Percentiles rank a stretch among this genome's conserved stretches.
Evolutionary conservation across 2,113 vertebrate genomes (phyloP).

Genomic region (Nannospalax galili): DNA sequence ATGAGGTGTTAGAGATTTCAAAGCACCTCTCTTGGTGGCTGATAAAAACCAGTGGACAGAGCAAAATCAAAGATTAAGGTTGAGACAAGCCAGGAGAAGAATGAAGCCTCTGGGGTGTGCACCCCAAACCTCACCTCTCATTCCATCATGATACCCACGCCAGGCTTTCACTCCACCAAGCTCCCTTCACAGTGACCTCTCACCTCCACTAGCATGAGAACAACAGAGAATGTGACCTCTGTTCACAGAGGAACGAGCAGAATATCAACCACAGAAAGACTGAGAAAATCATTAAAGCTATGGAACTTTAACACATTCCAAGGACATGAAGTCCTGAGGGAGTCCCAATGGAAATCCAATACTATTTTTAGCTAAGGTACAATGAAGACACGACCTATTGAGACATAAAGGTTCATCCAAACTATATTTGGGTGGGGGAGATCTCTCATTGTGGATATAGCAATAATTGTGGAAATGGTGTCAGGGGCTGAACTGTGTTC

Average conservation of each 20-base stretch:
- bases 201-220: not conserved
- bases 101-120: not conserved
- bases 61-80: not conserved
- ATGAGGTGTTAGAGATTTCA: not conserved
- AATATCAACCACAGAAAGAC: not conserved
- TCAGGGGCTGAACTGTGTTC: not conserved
- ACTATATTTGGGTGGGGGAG: not conserved
- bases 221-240: not conserved
- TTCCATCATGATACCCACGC: not conserved
- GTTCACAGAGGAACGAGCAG: not conserved
- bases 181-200: not conserved
- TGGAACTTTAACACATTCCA: not conserved
- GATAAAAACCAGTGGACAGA: not conserved
- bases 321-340: not conserved
- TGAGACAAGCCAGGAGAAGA: not conserved
- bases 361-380: not conserved
- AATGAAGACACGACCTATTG: not conserved
- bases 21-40: fast-evolving
- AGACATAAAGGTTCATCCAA: not conserved
- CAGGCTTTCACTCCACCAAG: not conserved
- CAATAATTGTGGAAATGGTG: not conserved
- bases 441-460: not conserved
- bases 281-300: not conserved
- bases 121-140: too few species aligned
- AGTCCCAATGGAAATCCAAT: not conserved